A percentile compares a stretch with the other conserved stretches of the same genome.
phyloP scores from a whole-genome alignment of 2,888 invertebrate species.

The Latrodectus elegans region DNA sequence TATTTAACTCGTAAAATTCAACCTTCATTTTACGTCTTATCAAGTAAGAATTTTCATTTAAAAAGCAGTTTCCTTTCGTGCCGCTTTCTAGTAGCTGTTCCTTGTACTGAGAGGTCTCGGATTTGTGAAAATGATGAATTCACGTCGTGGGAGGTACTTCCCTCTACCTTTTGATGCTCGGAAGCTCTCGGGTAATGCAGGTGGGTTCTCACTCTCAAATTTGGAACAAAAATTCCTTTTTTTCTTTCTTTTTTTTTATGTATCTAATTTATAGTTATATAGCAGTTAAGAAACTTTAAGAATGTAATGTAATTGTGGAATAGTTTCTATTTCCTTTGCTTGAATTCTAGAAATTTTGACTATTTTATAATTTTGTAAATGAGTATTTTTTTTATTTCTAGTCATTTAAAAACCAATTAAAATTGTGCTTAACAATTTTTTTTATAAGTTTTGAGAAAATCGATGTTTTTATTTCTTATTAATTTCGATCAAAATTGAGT shows the following conservation, averaged over 20 bases:
- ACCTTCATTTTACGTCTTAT: not conserved
- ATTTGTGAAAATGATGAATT: slow-evolving; percentile 10
- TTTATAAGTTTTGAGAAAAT: no score
- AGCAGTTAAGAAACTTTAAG: no score
- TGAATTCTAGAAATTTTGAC: not conserved
- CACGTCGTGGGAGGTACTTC: slow-evolving; percentile 11
- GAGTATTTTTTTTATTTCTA: no score
- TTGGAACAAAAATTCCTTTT: no score
- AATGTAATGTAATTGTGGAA: not conserved
- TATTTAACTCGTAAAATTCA: not conserved
- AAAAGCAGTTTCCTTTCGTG: slow-evolving; percentile 8
- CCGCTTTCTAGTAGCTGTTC: not conserved
- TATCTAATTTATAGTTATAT: not conserved
- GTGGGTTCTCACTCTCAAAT: no score
- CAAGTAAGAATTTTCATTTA: not conserved
- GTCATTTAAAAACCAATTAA: no score
- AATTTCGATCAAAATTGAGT: no score
- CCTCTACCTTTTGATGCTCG: slow-evolving; percentile 23
- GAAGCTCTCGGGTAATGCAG: slow-evolving; percentile 22
- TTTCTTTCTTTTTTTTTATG: no score
- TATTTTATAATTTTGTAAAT: no score
- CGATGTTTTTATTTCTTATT: no score
- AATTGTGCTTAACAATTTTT: no score
- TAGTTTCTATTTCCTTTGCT: not conserved
- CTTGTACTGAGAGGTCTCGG: not conserved